Percentiles rank a stretch among this genome's conserved stretches.
These are phyloP conservation scores for Isaurus tuberculatus DNA, from an alignment of 92 coral and sea anemone species.

Conservation along the genomic window DNA sequence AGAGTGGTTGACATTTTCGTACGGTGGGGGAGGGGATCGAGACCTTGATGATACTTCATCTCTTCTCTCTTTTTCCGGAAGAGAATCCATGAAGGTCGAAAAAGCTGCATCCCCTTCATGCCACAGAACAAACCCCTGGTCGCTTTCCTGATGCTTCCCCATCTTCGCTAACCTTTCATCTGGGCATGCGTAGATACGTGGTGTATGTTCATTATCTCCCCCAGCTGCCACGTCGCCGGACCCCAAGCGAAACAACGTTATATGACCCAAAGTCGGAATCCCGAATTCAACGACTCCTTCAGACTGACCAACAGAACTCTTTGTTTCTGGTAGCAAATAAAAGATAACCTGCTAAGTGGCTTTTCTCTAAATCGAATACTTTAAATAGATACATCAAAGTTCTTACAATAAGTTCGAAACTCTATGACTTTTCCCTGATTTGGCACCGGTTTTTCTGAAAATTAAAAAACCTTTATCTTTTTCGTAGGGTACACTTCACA, in stretches of 20 bases:
- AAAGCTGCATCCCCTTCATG: background rate
- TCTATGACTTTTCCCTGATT: background rate
- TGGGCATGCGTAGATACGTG: conserved; percentile 21
- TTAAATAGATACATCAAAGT: background rate
- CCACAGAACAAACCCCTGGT: background rate
- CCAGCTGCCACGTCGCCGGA: background rate
- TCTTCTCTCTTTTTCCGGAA: background rate
- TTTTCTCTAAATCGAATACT: background rate
- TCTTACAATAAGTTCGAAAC: too few species aligned
- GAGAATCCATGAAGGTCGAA: conserved; percentile 19
- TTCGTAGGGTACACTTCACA: too few species aligned
- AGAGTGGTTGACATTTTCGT: background rate
- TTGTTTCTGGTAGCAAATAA: background rate
- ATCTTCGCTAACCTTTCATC: conserved; percentile 4
- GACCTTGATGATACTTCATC: background rate
- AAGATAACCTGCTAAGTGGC: background rate
- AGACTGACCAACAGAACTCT: background rate
- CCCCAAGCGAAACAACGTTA: conserved; percentile 12
- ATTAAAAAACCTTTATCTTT: too few species aligned
- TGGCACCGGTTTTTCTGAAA: too few species aligned
- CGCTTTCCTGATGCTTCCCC: background rate
- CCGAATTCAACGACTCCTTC: background rate
- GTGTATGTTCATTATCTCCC: background rate
- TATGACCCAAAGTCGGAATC: conserved; percentile 26
- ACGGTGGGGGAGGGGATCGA: conserved; percentile 29